Conservation (phyloP, 2,113 vertebrate genomes). For the Pteruthius melanotis region DNA sequence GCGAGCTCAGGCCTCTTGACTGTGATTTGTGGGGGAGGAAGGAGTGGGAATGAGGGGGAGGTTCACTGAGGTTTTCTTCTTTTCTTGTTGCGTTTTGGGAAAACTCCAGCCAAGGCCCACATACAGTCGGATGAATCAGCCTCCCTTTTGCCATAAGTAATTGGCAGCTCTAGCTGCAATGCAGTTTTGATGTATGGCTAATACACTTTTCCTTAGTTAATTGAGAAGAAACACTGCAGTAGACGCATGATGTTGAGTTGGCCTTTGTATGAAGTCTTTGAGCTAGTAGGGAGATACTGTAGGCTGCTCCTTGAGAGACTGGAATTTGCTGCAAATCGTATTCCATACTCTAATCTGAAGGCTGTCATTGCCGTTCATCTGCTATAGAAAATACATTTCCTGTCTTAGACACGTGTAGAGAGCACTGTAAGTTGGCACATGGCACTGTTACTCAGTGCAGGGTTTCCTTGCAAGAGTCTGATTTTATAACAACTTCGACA, state of each 20-base stretch:
- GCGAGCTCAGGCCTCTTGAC: neutral
- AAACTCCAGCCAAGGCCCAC: conserved; percentile 56
- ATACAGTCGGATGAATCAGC: conserved; percentile 47
- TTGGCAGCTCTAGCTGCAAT: conserved; percentile 60
- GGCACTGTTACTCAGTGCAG: neutral
- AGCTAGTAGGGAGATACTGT: neutral
- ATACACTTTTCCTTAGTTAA: neutral
- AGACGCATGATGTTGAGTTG: neutral
- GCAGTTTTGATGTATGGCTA: conserved; percentile 46
- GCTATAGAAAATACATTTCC: neutral
- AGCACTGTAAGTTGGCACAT: neutral
- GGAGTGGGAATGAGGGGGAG: conserved; percentile 51
- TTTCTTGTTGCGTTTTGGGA: conserved; percentile 21
- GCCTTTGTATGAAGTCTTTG: neutral
- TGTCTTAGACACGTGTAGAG: neutral
- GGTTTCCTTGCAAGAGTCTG: neutral
- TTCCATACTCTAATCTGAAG: neutral
- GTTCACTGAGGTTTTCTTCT: conserved; percentile 40
- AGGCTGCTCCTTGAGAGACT: neutral
- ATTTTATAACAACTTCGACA: conserved; percentile 2
- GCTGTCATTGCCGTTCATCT: neutral
- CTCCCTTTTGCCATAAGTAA: conserved; percentile 24
- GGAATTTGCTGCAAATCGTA: neutral
- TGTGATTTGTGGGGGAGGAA: neutral
- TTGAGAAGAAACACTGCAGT: conserved; percentile 32